These are phyloP conservation scores for Helicoverpa assulta DNA, from an alignment of 2,888 invertebrate species.

Conservation along the genomic window DNA sequence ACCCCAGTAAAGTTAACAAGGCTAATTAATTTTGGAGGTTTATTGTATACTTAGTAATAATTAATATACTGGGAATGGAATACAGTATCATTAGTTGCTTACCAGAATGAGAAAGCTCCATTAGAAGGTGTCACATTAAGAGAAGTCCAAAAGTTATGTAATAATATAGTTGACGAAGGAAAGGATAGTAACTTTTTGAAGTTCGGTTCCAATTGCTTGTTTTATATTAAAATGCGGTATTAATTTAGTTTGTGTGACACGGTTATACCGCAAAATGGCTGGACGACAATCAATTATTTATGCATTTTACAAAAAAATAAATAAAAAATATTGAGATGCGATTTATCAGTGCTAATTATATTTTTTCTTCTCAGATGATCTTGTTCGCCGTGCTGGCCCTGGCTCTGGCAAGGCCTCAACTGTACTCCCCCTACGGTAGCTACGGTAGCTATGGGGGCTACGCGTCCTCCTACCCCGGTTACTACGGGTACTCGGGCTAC, in stretches of 20 bases:
- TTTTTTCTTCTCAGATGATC: conserved; percentile 80
- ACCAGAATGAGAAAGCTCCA: background rate
- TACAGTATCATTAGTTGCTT: background rate
- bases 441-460: conserved; percentile 77
- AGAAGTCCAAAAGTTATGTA: background rate
- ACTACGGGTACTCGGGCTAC: conserved; percentile 82
- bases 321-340: too few relatives aligned
- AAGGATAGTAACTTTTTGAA: too few relatives aligned
- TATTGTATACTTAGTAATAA: background rate
- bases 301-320: too few relatives aligned
- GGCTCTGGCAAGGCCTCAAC: conserved; percentile 85
- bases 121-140: background rate
- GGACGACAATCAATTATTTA: too few relatives aligned
- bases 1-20: conserved; percentile 23
- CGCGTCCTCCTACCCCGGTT: conserved; percentile 76
- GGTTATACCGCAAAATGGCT: too few relatives aligned
- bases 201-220: too few relatives aligned
- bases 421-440: conserved; percentile 76
- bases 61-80: background rate
- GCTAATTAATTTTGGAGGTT: background rate
- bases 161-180: background rate
- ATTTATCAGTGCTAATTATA: too few relatives aligned
- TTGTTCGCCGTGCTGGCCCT: conserved; percentile 85
- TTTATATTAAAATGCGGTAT: too few relatives aligned
- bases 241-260: too few relatives aligned